Evolutionary conservation across 2,888 invertebrate genomes (phyloP).

Genomic region (Cephus spinipes): DNA sequence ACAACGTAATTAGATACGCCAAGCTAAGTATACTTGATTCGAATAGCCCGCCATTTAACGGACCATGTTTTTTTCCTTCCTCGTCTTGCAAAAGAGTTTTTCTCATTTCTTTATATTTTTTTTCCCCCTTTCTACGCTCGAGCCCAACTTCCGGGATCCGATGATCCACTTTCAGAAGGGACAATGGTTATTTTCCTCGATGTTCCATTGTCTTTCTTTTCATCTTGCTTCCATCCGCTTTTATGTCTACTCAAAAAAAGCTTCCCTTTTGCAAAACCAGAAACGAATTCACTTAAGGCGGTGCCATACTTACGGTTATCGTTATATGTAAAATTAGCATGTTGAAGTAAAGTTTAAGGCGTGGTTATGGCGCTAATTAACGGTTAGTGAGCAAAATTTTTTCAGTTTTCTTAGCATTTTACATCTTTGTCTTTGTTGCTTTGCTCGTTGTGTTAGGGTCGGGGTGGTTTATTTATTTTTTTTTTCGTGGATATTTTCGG

Average conservation of each 20-base stretch:
- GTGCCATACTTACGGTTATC: constrained; percentile 9
- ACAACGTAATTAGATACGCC: constrained; percentile 15
- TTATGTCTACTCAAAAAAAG: not conserved
- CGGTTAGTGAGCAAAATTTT: not conserved
- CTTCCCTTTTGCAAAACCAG: constrained; percentile 1
- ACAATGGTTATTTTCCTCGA: not conserved
- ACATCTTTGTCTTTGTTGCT: not conserved
- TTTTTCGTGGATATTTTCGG: not conserved
- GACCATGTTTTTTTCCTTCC: not conserved
- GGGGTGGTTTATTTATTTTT: too few species aligned
- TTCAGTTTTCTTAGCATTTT: not conserved
- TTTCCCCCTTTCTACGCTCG: not conserved
- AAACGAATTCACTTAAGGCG: constrained; percentile 1
- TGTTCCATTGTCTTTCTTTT: too few species aligned
- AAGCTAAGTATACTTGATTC: constrained; percentile 2
- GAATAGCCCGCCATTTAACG: not conserved
- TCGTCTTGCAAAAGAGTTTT: not conserved
- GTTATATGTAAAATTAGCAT: constrained; percentile 4
- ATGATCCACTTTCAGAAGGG: not conserved
- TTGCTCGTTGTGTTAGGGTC: not conserved
- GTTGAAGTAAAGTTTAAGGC: constrained; percentile 1
- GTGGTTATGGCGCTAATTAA: constrained; percentile 8
- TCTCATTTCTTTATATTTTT: not conserved
- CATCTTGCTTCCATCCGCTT: not conserved
- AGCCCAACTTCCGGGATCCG: not conserved